A percentile compares a stretch with the other conserved stretches of the same genome.
phyloP scores from a whole-genome alignment of 2,888 invertebrate genomes.

The Lasius fuliginosus region DNA sequence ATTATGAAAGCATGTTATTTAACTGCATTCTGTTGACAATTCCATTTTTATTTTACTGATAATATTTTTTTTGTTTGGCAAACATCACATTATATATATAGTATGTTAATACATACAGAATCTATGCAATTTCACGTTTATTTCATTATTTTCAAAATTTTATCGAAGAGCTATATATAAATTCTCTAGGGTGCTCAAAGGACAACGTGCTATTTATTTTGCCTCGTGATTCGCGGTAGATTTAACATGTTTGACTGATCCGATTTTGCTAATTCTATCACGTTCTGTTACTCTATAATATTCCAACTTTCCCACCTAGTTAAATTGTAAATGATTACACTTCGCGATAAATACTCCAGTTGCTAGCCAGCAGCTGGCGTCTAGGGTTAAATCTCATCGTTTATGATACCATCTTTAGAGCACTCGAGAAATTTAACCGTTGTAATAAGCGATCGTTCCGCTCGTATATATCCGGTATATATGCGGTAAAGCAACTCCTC shows the following conservation, averaged over 20 bases:
- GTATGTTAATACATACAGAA: neutral
- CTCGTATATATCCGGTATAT: slow-evolving; percentile 31
- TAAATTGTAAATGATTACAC: slow-evolving; percentile 29
- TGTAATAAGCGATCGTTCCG: slow-evolving; percentile 17
- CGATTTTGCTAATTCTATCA: neutral
- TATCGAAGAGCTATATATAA: neutral
- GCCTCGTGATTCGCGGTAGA: neutral
- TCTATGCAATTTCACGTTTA: neutral
- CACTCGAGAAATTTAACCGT: slow-evolving; percentile 16
- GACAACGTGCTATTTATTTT: neutral
- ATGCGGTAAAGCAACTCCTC: neutral
- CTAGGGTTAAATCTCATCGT: slow-evolving; percentile 23
- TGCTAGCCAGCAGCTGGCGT: slow-evolving; percentile 9
- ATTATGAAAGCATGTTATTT: neutral
- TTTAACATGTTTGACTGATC: neutral
- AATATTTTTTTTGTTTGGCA: neutral
- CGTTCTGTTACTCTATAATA: neutral
- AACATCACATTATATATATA: neutral
- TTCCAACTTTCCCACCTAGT: slow-evolving; percentile 14
- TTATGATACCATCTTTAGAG: neutral
- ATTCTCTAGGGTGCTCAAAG: neutral
- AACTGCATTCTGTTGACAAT: neutral
- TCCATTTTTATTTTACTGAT: neutral
- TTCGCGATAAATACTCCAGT: slow-evolving; percentile 12
- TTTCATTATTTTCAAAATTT: slow-evolving; percentile 6